Evolutionary conservation across 2,113 vertebrate species (phyloP).

Genomic region (Gymnorhina tibicen): DNA sequence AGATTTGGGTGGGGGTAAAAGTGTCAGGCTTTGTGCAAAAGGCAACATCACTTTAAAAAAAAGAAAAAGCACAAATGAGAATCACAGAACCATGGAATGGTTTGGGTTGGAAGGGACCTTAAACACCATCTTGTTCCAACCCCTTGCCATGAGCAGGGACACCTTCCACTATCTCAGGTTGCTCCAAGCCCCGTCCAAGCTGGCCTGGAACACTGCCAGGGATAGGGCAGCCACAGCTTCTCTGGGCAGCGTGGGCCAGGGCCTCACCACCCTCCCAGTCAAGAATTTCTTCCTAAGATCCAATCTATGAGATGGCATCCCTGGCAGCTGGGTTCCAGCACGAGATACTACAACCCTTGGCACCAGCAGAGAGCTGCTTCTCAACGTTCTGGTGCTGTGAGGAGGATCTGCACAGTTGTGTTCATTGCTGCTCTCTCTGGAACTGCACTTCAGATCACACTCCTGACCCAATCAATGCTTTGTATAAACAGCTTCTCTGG

Average conservation of each 20-base stretch:
- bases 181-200: rapidly evolving
- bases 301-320: background rate
- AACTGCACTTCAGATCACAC: background rate
- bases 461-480: background rate
- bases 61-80: background rate
- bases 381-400: rapidly evolving
- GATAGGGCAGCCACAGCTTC: background rate
- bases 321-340: background rate
- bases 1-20: background rate
- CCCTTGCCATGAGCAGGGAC: background rate
- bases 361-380: background rate
- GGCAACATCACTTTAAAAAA: background rate
- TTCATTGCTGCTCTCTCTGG: background rate
- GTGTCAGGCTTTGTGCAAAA: background rate
- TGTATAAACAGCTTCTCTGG: background rate
- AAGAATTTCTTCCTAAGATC: background rate
- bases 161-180: rapidly evolving
- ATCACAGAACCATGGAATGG: background rate
- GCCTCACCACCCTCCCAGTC: rapidly evolving
- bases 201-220: background rate
- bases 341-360: rapidly evolving
- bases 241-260: background rate
- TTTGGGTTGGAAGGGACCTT: background rate
- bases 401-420: background rate
- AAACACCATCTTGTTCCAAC: rapidly evolving